Conservation (phyloP, 2,797 vertebrate species). For the Borostomias antarcticus region DNA sequence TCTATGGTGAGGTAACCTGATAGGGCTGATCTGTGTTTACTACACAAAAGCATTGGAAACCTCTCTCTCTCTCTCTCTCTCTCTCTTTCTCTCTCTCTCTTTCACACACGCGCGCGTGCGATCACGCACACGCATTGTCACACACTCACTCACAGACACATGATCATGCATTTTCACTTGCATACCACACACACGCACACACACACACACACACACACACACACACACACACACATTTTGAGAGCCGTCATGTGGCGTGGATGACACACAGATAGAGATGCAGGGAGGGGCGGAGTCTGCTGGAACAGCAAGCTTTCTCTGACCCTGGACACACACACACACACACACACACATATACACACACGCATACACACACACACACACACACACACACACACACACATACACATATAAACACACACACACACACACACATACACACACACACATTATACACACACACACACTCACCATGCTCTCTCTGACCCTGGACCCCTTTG, state of each 20-base stretch:
- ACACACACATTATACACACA: too few relatives aligned
- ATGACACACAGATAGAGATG: not conserved
- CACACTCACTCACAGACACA: not conserved
- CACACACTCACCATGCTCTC: slow-evolving; percentile 57
- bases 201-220: not conserved
- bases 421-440: not conserved
- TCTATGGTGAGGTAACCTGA: not conserved
- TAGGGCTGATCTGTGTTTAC: not conserved
- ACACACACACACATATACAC: not conserved
- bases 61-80: too few relatives aligned
- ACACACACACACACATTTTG: not conserved
- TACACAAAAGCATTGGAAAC: not conserved
- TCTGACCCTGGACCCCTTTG: too few relatives aligned
- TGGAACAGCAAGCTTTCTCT: slow-evolving; percentile 53
- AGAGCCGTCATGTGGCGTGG: not conserved
- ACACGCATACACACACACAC: not conserved
- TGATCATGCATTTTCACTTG: not conserved
- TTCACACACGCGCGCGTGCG: too few relatives aligned
- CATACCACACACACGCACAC: not conserved
- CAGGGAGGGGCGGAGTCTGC: slow-evolving; percentile 24
- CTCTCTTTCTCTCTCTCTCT: too few relatives aligned
- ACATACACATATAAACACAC: too few relatives aligned
- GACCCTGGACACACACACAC: slow-evolving; percentile 41
- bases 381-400: slow-evolving; percentile 5
- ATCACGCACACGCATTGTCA: too few relatives aligned